Evolutionary conservation across 2,113 vertebrate species (phyloP).

Genomic region (Proteles cristata): DNA sequence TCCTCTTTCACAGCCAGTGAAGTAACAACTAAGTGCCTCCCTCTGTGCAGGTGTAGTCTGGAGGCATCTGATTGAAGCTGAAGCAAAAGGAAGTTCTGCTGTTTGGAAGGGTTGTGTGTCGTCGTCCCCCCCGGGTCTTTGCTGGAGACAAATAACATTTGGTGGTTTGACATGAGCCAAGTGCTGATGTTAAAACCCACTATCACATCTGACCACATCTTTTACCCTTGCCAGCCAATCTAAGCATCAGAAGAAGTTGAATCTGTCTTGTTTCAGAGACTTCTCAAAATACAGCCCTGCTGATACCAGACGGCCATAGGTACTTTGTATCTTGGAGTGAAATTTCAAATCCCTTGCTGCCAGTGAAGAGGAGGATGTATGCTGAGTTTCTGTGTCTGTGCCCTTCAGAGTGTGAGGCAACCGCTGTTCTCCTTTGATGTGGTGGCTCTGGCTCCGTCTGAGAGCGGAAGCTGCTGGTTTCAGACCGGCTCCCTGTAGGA

Average conservation of each 20-base stretch:
- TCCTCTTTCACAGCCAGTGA: not conserved
- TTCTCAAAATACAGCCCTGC: not conserved
- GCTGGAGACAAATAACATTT: conserved; percentile 28
- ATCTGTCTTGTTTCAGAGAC: not conserved
- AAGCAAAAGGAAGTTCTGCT: not conserved
- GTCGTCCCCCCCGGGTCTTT: not conserved
- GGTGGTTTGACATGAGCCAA: conserved; percentile 8
- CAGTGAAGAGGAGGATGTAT: not conserved
- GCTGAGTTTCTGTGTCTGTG: not conserved
- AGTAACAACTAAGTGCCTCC: not conserved
- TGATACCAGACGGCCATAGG: not conserved
- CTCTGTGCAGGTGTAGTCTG: not conserved
- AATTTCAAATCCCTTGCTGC: not conserved
- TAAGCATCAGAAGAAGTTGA: not conserved
- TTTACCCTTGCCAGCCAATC: conserved; percentile 6
- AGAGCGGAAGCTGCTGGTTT: conserved; percentile 71
- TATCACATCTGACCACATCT: not conserved
- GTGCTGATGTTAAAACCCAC: not conserved
- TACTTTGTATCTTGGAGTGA: not conserved
- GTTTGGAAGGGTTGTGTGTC: not conserved
- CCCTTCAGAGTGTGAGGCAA: conserved; percentile 48
- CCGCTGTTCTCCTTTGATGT: conserved; percentile 63
- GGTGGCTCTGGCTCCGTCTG: conserved; percentile 65
- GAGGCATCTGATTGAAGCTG: not conserved
- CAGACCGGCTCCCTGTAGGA: conserved; percentile 75